These are phyloP conservation scores for Lates calcarifer DNA, from an alignment of 2,113 vertebrate species.

Conservation along the genomic window DNA sequence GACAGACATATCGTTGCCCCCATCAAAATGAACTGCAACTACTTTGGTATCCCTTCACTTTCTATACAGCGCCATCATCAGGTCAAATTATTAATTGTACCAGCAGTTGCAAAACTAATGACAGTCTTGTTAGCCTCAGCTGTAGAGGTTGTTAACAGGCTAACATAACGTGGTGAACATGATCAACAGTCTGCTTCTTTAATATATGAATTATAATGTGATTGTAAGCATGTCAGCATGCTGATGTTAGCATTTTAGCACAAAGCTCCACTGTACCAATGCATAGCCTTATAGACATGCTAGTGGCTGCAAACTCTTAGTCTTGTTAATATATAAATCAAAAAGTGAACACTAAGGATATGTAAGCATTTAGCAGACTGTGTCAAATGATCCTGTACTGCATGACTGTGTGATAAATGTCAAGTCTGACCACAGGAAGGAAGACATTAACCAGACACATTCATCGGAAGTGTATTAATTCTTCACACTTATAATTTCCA, in stretches of 20 bases:
- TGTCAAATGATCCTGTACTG: neutral
- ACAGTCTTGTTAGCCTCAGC: neutral
- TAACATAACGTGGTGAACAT: neutral
- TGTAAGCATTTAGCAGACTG: neutral
- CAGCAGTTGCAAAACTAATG: neutral
- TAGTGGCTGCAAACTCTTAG: no score
- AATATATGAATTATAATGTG: neutral
- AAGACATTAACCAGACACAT: conserved; percentile 27
- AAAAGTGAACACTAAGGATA: conserved; percentile 12
- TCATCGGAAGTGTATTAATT: conserved; percentile 21
- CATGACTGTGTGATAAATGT: conserved; percentile 20
- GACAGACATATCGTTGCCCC: no score
- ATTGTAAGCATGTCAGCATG: neutral
- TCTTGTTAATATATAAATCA: neutral
- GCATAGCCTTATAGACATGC: no score
- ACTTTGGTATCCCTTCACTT: no score
- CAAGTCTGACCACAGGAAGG: conserved; percentile 27
- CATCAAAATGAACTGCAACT: no score
- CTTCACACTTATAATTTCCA: neutral
- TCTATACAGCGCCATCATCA: no score
- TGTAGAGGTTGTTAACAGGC: neutral
- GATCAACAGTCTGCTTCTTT: neutral
- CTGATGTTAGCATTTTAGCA: neutral
- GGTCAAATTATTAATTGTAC: no score
- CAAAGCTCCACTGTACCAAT: no score